Conservation (phyloP, 2,113 vertebrate genomes). For the Vidua chalybeata region DNA sequence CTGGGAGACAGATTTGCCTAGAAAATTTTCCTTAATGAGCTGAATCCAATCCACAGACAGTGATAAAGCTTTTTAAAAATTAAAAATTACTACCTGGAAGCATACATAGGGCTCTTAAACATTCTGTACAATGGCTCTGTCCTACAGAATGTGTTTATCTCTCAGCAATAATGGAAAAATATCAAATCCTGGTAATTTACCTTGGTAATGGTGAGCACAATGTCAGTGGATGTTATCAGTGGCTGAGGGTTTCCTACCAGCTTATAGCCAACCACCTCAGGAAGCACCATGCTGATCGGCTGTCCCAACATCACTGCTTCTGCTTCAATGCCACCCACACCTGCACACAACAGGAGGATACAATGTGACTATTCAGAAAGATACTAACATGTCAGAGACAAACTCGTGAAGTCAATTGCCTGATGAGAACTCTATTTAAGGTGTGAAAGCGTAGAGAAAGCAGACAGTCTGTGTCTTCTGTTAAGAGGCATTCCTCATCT, state of each 20-base stretch:
- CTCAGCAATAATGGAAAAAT: neutral
- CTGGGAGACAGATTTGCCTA: neutral
- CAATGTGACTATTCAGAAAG: neutral
- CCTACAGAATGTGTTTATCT: neutral
- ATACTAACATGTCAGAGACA: neutral
- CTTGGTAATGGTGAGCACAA: constrained; percentile 97
- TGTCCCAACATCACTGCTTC: constrained; percentile 99
- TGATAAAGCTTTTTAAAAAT: neutral
- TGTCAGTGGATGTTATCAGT: constrained; percentile 95
- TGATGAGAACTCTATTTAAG: neutral
- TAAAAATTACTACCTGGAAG: neutral
- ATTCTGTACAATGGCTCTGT: neutral
- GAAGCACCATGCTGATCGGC: constrained; percentile 97
- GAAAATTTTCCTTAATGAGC: neutral
- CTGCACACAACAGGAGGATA: constrained; percentile 59
- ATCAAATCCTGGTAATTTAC: constrained; percentile 61
- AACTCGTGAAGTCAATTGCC: neutral
- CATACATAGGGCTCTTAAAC: neutral
- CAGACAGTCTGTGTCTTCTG: neutral
- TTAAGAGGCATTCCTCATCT: neutral
- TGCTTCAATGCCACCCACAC: constrained; percentile 96
- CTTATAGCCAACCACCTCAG: constrained; percentile 93
- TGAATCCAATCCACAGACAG: neutral
- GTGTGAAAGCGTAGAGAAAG: neutral
- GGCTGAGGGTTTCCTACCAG: constrained; percentile 81